Base-by-base conservation (phyloP, 2,888 invertebrate genomes). In the Liodrosophila aerea region DNA sequence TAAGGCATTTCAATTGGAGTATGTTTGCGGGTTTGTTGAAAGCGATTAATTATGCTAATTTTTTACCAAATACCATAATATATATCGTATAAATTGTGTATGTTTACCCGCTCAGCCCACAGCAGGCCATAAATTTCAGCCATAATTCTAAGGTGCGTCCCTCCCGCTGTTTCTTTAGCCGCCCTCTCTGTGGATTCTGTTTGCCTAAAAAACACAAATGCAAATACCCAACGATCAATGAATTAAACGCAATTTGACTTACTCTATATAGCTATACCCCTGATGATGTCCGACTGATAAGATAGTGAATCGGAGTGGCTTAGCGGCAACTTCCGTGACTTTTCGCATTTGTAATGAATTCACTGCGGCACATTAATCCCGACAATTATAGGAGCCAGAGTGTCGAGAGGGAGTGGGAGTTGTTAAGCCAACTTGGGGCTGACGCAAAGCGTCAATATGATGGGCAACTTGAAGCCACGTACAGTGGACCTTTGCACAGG, bases 211-310 rank as follows among this genome's bases (percentile, higher is more conserved):
- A 22, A 5, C 22, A 18, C 39, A 36, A 63, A 57, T 43, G 63
- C 62, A 76, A 73, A 80, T 64, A 73, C 41, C 56, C 52, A 40
- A 54, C 63, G 45, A 69, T 76, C 76, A 64, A 82, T 82, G 71
- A 68, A 56, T 74, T 67, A 59, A 29, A 60, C 62, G 37, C 49
- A 64, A 65, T 68, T 65, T 44, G 51, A 69, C 41, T 66, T 49
- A 46, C 53, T 27, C 29, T 37, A 22, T 29, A 13, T 13, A 39
- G 34, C 43, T 43, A 40, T 33, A 33, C 12, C 31, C 53, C 57
- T 57, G 66, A 74, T 73, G 64, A 72, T 76, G 53, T 68, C 51
- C 39, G 43, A 29, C 33, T 52, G 78, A 78, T 78, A 75, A 82
- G 82, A 82, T 78, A 82, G 39, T 54, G 47, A 16, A 13, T 13